Evolutionary conservation across 2,888 invertebrate genomes (phyloP).

Genomic region (Lingula anatina): DNA sequence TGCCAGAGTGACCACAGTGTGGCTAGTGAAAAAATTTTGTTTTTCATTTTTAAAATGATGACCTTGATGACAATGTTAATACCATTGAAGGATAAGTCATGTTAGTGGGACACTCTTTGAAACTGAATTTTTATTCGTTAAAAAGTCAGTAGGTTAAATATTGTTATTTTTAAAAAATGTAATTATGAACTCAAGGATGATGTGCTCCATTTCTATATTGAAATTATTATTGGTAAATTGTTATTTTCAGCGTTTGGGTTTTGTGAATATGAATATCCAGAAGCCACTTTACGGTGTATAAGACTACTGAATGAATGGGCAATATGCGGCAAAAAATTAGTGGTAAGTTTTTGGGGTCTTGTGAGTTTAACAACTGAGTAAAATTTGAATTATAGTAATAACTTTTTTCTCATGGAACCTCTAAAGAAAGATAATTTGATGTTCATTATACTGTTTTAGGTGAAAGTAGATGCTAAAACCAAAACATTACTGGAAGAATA

Average conservation of each 20-base stretch:
- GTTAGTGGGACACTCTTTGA: too few species aligned
- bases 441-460: slow-evolving; percentile 26
- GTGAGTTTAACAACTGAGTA: neutral
- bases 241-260: slow-evolving; percentile 82
- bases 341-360: slow-evolving; percentile 60
- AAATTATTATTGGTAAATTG: too few species aligned
- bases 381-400: neutral
- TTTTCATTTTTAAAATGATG: neutral
- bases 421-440: neutral
- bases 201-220: too few species aligned
- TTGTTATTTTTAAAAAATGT: too few species aligned
- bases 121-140: too few species aligned
- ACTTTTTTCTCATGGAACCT: slow-evolving; percentile 1
- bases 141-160: too few species aligned
- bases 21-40: neutral
- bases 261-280: slow-evolving; percentile 93
- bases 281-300: slow-evolving; percentile 91
- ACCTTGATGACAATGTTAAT: too few species aligned
- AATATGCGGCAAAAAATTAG: slow-evolving; percentile 87
- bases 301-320: slow-evolving; percentile 82
- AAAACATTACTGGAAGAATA: slow-evolving; percentile 89
- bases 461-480: slow-evolving; percentile 94
- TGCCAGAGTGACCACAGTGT: too few species aligned
- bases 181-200: too few species aligned
- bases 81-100: too few species aligned